Evolutionary conservation across 2,797 vertebrate species (phyloP).

Genomic region (Okamejei kenojei): DNA sequence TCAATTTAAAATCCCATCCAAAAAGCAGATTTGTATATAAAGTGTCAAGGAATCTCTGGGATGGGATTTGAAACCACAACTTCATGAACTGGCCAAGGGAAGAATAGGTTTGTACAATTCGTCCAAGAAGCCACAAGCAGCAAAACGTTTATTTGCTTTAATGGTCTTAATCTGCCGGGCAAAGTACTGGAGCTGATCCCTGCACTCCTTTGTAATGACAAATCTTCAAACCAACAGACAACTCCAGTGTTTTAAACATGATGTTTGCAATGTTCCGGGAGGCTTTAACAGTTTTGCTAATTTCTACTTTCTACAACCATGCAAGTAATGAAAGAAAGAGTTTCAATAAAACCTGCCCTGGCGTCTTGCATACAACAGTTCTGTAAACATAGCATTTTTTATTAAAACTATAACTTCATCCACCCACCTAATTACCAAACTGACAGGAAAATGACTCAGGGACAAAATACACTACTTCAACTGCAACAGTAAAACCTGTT

Average conservation of each 20-base stretch:
- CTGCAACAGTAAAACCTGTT: background rate
- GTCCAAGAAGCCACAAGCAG: background rate
- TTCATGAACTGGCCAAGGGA: background rate
- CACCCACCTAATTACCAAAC: background rate
- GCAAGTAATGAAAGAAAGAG: background rate
- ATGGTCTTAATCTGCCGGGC: background rate
- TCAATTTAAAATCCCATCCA: too few relatives aligned
- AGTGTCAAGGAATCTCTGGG: background rate
- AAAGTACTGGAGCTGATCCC: background rate
- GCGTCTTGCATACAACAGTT: background rate
- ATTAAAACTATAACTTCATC: slow-evolving; percentile 2
- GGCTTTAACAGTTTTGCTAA: background rate
- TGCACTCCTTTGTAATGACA: background rate
- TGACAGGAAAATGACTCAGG: slow-evolving; percentile 12
- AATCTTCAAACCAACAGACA: background rate
- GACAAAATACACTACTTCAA: slow-evolving; percentile 4
- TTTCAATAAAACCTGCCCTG: background rate
- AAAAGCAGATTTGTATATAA: too few relatives aligned
- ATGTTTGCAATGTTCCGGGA: background rate
- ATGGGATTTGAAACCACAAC: background rate
- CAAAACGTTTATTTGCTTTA: background rate
- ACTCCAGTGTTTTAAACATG: background rate
- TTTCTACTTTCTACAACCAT: background rate
- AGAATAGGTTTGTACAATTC: background rate
- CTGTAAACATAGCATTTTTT: slow-evolving; percentile 1